Conservation (phyloP, 1,140 invertebrate genomes). For the Drosophila orena region DNA sequence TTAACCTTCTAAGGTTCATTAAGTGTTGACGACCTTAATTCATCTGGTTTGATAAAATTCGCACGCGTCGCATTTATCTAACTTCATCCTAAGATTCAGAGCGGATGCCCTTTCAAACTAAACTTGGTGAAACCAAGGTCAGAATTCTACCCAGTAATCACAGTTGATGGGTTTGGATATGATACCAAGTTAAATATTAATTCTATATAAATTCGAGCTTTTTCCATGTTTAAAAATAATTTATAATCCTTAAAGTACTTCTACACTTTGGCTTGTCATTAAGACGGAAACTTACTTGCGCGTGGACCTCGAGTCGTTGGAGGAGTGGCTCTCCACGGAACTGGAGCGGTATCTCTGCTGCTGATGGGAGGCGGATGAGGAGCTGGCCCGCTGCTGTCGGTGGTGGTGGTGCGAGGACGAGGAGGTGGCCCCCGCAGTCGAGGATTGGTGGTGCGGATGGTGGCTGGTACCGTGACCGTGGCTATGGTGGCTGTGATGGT, state of each 20-base stretch:
- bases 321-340: conserved; percentile 94
- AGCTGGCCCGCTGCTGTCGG: conserved; percentile 65
- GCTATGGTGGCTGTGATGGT: conserved; percentile 75
- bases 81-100: neutral
- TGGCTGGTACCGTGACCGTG: conserved; percentile 75
- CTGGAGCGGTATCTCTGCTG: conserved; percentile 85
- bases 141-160: neutral
- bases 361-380: conserved; percentile 70
- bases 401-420: conserved; percentile 55
- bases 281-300: conserved; percentile 85
- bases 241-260: neutral
- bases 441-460: conserved; percentile 60
- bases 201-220: neutral
- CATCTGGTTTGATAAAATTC: conserved; percentile 10
- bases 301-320: conserved; percentile 90
- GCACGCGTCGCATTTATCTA: conserved; percentile 2
- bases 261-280: too few relatives aligned
- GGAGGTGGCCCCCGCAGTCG: conserved; percentile 53
- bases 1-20: conserved; percentile 15
- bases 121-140: neutral
- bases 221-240: neutral
- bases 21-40: conserved; percentile 7
- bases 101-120: neutral
- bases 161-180: neutral
- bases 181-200: neutral